Evolutionary conservation across 2,113 vertebrate species (phyloP).

Genomic region (Orycteropus afer): DNA sequence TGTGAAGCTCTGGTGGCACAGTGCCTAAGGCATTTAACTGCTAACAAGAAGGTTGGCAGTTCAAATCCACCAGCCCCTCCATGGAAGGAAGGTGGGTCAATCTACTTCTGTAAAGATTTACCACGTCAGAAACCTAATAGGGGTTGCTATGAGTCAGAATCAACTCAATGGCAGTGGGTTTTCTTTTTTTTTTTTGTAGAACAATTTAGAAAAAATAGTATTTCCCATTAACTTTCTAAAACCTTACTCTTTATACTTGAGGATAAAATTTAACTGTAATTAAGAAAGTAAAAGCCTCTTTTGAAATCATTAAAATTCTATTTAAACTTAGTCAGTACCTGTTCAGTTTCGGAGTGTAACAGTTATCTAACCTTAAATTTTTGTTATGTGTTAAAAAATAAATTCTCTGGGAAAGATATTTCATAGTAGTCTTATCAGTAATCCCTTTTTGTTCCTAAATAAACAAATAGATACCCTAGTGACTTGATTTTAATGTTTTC

Average conservation of each 20-base stretch:
- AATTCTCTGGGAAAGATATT: neutral
- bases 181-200: no score
- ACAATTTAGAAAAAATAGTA: neutral
- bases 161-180: no score
- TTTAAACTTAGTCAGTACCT: neutral
- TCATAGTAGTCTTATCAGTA: neutral
- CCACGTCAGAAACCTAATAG: no score
- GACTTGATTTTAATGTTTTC: neutral
- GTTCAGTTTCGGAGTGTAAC: neutral
- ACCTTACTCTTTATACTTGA: neutral
- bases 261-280: conserved; percentile 6
- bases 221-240: neutral
- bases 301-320: neutral
- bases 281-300: neutral
- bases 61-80: no score
- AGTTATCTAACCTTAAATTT: neutral
- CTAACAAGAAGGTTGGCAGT: no score
- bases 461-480: neutral
- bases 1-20: no score
- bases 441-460: neutral
- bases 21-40: no score
- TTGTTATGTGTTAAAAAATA: neutral
- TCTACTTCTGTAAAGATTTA: no score
- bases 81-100: no score
- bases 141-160: no score